Conservation (phyloP, 1,140 invertebrate species). For the Calosoma granatense region DNA sequence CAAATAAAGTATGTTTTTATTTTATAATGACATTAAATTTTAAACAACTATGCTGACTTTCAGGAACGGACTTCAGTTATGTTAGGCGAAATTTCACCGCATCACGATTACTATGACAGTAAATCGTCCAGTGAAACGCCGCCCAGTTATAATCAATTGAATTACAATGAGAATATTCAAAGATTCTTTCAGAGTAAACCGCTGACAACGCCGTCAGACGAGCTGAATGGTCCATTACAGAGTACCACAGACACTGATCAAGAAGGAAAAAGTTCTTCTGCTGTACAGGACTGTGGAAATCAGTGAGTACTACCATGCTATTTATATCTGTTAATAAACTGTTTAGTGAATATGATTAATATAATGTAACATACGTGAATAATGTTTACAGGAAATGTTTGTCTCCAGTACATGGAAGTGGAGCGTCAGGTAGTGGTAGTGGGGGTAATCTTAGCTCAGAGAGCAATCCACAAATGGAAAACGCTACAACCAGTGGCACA, state of each 20-base stretch:
- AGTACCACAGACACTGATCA: slow-evolving; percentile 25
- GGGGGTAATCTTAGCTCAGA: slow-evolving; percentile 44
- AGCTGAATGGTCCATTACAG: slow-evolving; percentile 30
- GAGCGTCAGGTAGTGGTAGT: slow-evolving; percentile 44
- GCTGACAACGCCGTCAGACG: slow-evolving; percentile 43
- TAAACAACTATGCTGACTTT: slow-evolving; percentile 28
- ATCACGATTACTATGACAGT: slow-evolving; percentile 70
- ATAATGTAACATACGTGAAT: not conserved
- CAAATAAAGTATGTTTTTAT: slow-evolving; percentile 13
- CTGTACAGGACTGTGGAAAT: slow-evolving; percentile 21
- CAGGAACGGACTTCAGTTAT: slow-evolving; percentile 72
- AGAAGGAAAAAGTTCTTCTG: slow-evolving; percentile 23
- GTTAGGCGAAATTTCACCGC: slow-evolving; percentile 76
- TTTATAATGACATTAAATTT: not conserved
- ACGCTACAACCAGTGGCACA: slow-evolving; percentile 37
- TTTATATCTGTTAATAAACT: not conserved
- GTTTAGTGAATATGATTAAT: too few relatives aligned
- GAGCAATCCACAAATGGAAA: slow-evolving; percentile 39
- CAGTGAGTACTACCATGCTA: slow-evolving; percentile 28
- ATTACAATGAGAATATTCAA: slow-evolving; percentile 78
- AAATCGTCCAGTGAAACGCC: slow-evolving; percentile 73
- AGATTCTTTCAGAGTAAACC: slow-evolving; percentile 78
- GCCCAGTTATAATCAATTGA: slow-evolving; percentile 75
- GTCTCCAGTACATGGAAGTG: slow-evolving; percentile 38
- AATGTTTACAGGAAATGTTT: slow-evolving; percentile 31